Evolutionary conservation across 2,113 vertebrate species (phyloP).

Genomic region (Tupaia chinensis): DNA sequence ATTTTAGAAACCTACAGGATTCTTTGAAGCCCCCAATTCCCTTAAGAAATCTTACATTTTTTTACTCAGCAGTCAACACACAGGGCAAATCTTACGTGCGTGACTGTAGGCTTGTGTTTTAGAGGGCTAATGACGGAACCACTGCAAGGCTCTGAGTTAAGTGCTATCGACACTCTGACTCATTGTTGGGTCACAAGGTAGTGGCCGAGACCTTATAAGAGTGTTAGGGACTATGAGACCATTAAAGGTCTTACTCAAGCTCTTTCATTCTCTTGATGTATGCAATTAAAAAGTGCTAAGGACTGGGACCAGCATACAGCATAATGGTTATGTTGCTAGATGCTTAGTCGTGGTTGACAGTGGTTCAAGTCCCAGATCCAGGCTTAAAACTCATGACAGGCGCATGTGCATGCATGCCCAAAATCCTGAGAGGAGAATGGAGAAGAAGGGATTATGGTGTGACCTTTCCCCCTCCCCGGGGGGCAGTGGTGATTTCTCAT

Average conservation of each 20-base stretch:
- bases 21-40: neutral
- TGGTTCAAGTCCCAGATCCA: no score
- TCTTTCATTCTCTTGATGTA: neutral
- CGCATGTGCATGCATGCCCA: no score
- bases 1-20: neutral
- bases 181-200: neutral
- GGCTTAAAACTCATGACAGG: no score
- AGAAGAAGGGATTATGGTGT: no score
- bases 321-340: no score
- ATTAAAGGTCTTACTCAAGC: neutral
- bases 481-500: no score
- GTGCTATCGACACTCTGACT: neutral
- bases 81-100: neutral
- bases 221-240: neutral
- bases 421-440: no score
- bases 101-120: neutral
- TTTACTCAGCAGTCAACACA: neutral
- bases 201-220: neutral
- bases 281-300: neutral
- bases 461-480: no score
- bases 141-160: neutral
- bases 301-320: no score
- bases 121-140: neutral
- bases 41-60: constrained; percentile 3
- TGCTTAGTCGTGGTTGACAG: no score